A percentile compares a stretch with the other conserved stretches of the same genome.
Evolutionary conservation across 2,797 vertebrate species (phyloP).

Genomic region (Amniataba percoides): DNA sequence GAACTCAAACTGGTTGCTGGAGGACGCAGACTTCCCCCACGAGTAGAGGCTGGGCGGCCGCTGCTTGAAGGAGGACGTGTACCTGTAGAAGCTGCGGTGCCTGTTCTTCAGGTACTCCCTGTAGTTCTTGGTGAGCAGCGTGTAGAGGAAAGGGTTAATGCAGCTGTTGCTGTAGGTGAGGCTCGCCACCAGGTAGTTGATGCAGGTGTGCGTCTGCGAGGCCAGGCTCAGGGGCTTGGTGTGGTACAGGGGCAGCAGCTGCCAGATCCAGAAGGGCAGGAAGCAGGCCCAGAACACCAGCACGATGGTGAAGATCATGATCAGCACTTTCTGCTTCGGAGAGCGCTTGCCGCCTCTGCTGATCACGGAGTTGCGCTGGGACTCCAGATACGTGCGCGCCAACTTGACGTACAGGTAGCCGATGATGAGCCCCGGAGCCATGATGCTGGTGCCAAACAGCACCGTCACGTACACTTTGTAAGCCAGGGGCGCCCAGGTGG

Average conservation of each 20-base stretch:
- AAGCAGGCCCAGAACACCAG: constrained; percentile 95
- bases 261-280: constrained; percentile 95
- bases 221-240: constrained; percentile 86
- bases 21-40: constrained; percentile 90
- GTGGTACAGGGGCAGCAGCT: constrained; percentile 91
- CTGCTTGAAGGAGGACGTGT: constrained; percentile 92
- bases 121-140: constrained; percentile 90
- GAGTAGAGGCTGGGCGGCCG: constrained; percentile 90
- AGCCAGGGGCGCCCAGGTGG: constrained; percentile 89
- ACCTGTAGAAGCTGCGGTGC: constrained; percentile 91
- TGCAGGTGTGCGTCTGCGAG: constrained; percentile 90
- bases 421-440: constrained; percentile 92
- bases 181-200: constrained; percentile 93
- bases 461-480: constrained; percentile 91
- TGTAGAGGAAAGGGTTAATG: constrained; percentile 91
- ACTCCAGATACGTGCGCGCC: constrained; percentile 91
- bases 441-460: constrained; percentile 93
- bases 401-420: constrained; percentile 91
- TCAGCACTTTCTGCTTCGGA: constrained; percentile 91
- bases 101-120: constrained; percentile 89
- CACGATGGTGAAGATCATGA: constrained; percentile 94
- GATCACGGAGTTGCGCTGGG: constrained; percentile 86
- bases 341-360: constrained; percentile 85
- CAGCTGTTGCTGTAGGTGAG: constrained; percentile 91
- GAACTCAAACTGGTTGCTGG: constrained; percentile 91